phyloP scores from a whole-genome alignment of 2,113 vertebrate genomes.

The Ptychochromis oligacanthus region DNA sequence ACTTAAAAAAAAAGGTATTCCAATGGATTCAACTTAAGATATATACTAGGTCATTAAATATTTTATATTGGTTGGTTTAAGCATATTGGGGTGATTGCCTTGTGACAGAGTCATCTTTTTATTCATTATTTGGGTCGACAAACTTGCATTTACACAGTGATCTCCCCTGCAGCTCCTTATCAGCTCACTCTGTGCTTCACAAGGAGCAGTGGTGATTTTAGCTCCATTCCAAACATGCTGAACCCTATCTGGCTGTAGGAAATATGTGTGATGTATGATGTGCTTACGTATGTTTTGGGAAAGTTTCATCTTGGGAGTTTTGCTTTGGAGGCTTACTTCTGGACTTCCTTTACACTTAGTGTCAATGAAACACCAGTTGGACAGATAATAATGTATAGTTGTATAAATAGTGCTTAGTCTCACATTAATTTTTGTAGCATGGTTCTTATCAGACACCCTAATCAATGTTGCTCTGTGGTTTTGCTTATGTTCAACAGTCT shows the following conservation, averaged over 20 bases:
- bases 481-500: neutral
- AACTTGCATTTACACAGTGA: neutral
- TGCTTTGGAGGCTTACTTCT: too few species aligned
- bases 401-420: neutral
- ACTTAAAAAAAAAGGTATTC: neutral
- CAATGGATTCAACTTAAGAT: neutral
- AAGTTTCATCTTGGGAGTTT: neutral
- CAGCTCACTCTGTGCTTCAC: constrained; percentile 6
- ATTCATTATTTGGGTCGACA: neutral
- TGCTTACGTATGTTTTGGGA: neutral
- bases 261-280: too few species aligned
- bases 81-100: neutral
- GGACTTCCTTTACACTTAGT: neutral
- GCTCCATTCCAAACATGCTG: neutral
- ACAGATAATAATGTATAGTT: neutral
- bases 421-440: neutral
- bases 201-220: neutral
- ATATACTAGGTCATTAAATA: neutral
- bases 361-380: neutral
- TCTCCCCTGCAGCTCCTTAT: neutral
- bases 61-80: neutral
- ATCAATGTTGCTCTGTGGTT: neutral
- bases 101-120: neutral
- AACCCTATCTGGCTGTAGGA: neutral
- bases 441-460: neutral